Conservation (phyloP, 2,797 vertebrate species). For the Hippoglossus hippoglossus region DNA sequence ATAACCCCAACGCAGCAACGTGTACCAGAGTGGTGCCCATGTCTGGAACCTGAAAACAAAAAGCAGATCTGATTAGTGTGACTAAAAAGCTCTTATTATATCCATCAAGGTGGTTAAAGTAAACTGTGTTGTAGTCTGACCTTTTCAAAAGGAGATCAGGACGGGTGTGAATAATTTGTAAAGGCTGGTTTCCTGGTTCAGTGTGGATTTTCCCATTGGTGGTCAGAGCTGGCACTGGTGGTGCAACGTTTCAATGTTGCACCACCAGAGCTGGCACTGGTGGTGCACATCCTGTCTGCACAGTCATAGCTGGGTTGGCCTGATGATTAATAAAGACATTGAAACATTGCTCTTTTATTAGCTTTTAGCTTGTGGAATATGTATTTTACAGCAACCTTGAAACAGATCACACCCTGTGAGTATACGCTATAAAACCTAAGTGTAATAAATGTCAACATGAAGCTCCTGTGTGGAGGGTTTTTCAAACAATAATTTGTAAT, state of each 20-base stretch:
- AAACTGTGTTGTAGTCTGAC: constrained; percentile 17
- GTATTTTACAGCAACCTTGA: neutral
- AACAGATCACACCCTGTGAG: neutral
- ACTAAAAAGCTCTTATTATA: no score
- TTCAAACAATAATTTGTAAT: no score
- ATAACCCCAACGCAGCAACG: constrained; percentile 47
- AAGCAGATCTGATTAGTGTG: neutral
- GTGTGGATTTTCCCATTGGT: neutral
- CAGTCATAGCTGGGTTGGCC: constrained; percentile 71
- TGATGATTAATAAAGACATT: constrained; percentile 30
- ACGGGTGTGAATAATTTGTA: constrained; percentile 36
- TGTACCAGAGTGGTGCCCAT: constrained; percentile 50
- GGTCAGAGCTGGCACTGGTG: constrained; percentile 8
- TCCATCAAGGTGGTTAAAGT: no score
- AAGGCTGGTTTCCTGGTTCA: constrained; percentile 6
- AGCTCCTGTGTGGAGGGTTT: neutral
- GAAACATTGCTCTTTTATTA: neutral
- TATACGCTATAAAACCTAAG: neutral
- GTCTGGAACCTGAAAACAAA: constrained; percentile 39
- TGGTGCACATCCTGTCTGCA: constrained; percentile 52
- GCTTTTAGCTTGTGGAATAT: neutral
- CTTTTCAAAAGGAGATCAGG: constrained; percentile 15
- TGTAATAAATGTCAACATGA: neutral
- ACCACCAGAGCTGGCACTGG: no score
- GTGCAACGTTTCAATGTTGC: no score